A percentile compares a stretch with the other conserved stretches of the same genome.
Evolutionary conservation across 2,797 vertebrate genomes (phyloP).

Genomic region (Philypnodon macrostomus): DNA sequence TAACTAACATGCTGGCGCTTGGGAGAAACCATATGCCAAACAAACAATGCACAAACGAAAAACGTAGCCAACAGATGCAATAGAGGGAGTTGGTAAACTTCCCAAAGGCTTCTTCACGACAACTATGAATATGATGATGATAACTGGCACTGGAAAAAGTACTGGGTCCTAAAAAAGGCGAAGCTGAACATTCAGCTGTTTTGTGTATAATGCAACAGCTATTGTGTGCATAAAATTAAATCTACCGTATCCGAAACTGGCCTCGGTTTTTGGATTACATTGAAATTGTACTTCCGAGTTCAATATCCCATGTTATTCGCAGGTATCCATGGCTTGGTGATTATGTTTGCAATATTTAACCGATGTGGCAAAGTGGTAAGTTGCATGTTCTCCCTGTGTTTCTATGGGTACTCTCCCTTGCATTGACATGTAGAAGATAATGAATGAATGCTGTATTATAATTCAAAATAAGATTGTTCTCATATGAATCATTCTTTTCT

Average conservation of each 20-base stretch:
- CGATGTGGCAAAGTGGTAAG: too few relatives aligned
- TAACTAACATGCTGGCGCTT: slow-evolving; percentile 39
- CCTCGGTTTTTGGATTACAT: neutral
- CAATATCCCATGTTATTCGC: too few relatives aligned
- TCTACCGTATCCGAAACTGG: neutral
- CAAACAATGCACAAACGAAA: slow-evolving; percentile 49
- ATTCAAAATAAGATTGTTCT: too few relatives aligned
- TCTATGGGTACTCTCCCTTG: too few relatives aligned
- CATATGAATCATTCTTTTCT: too few relatives aligned
- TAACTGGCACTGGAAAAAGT: slow-evolving; percentile 36
- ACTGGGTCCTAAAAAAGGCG: slow-evolving; percentile 36
- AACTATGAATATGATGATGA: slow-evolving; percentile 50
- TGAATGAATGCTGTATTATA: too few relatives aligned
- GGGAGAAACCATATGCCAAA: slow-evolving; percentile 51
- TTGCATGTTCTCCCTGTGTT: too few relatives aligned
- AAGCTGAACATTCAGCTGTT: slow-evolving; percentile 44
- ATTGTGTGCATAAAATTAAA: slow-evolving; percentile 49
- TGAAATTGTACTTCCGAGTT: neutral
- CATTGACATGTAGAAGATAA: too few relatives aligned
- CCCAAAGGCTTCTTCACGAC: slow-evolving; percentile 32
- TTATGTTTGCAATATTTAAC: too few relatives aligned
- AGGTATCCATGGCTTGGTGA: too few relatives aligned
- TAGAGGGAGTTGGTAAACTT: slow-evolving; percentile 46
- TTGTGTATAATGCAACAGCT: slow-evolving; percentile 38
- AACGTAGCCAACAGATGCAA: slow-evolving; percentile 40